phyloP scores from a whole-genome alignment of 2,113 vertebrate species.

The Tetraodon nigroviridis region DNA sequence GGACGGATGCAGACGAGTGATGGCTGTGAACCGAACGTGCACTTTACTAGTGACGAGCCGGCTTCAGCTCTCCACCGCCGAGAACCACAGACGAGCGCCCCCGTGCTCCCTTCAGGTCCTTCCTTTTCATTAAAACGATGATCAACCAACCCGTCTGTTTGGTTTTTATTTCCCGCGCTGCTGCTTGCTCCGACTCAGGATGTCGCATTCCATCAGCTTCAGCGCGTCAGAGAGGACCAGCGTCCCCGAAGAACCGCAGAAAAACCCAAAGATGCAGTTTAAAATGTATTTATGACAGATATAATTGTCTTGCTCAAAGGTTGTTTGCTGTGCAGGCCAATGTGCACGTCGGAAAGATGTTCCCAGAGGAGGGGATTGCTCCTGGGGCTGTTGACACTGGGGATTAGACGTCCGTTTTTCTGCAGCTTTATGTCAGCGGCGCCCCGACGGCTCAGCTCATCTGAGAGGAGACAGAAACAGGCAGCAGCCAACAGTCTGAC shows the following conservation, averaged over 20 bases:
- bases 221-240: too few species aligned
- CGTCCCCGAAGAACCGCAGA: too few species aligned
- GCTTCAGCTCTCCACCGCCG: conserved; percentile 56
- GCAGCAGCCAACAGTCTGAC: conserved; percentile 18
- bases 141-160: conserved; percentile 29
- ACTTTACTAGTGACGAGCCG: conserved; percentile 67
- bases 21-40: conserved; percentile 64
- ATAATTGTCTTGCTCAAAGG: too few species aligned
- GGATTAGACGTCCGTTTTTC: conserved; percentile 25
- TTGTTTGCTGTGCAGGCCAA: too few species aligned
- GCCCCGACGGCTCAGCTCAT: conserved; percentile 41
- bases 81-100: conserved; percentile 45
- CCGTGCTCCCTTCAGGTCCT: conserved; percentile 35
- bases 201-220: too few species aligned
- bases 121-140: conserved; percentile 63
- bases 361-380: conserved; percentile 2
- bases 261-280: too few species aligned
- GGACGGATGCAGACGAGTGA: conserved; percentile 15
- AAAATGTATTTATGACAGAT: too few species aligned
- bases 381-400: conserved; percentile 30
- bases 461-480: conserved; percentile 4
- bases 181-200: background rate
- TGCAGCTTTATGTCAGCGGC: conserved; percentile 32
- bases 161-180: background rate
- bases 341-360: background rate